A percentile compares a stretch with the other conserved stretches of the same genome.
Conservation (phyloP, 2,113 vertebrate species). For the Hippocampus comes region DNA sequence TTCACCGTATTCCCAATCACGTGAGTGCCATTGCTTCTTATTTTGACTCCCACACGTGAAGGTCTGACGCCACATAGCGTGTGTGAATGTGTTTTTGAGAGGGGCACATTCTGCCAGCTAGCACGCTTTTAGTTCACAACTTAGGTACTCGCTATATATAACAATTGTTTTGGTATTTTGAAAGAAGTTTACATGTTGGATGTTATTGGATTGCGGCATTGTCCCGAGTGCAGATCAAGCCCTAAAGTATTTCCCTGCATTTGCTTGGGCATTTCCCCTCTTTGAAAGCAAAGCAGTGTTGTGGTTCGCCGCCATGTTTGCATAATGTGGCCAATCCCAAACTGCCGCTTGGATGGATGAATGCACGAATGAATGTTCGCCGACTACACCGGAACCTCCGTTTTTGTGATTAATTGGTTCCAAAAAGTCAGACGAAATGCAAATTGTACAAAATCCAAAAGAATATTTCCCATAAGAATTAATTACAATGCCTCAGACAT, state of each 20-base stretch:
- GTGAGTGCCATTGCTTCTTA: conserved; percentile 47
- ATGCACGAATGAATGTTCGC: conserved; percentile 14
- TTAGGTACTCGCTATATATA: too few relatives aligned
- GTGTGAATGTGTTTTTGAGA: conserved; percentile 1
- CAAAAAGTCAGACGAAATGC: too few relatives aligned
- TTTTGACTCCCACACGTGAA: conserved; percentile 45
- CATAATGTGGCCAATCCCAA: conserved; percentile 63
- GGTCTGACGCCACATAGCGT: conserved; percentile 18
- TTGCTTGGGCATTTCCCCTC: conserved; percentile 54
- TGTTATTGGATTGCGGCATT: background rate
- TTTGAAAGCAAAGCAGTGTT: conserved; percentile 65
- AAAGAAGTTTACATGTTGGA: background rate
- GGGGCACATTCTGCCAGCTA: too few relatives aligned
- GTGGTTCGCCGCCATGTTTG: conserved; percentile 54
- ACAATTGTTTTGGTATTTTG: too few relatives aligned
- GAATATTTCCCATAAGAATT: too few relatives aligned
- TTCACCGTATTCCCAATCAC: conserved; percentile 22
- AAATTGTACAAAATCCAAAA: too few relatives aligned
- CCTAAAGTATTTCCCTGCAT: conserved; percentile 57
- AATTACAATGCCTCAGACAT: too few relatives aligned
- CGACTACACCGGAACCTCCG: background rate
- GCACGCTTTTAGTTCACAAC: too few relatives aligned
- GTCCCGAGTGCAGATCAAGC: background rate
- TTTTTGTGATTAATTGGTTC: too few relatives aligned
- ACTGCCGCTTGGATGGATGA: conserved; percentile 54